Evolutionary conservation across 2,113 vertebrate species (phyloP).

Genomic region (Myanophis thanlyinensis): DNA sequence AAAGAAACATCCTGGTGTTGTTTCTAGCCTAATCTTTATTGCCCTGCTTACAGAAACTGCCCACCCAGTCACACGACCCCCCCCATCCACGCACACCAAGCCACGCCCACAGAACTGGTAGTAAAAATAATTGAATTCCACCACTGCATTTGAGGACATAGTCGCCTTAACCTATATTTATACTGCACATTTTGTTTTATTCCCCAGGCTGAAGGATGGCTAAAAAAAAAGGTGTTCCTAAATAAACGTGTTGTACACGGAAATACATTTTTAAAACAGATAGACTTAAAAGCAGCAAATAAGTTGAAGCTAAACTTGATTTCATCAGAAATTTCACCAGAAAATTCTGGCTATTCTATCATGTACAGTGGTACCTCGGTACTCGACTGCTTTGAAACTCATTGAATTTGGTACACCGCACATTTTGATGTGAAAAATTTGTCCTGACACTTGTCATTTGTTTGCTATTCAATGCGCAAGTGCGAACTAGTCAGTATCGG

Average conservation of each 20-base stretch:
- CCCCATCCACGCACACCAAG: no score
- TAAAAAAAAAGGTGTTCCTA: neutral
- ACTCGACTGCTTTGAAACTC: neutral
- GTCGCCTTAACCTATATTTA: neutral
- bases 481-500: neutral
- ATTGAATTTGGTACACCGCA: neutral
- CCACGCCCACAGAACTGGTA: no score
- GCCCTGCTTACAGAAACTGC: no score
- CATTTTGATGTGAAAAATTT: neutral
- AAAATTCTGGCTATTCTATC: neutral
- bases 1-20: no score
- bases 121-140: no score
- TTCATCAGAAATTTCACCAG: neutral
- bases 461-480: neutral
- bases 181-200: neutral
- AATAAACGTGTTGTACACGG: neutral
- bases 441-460: neutral
- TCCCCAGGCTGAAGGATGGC: neutral
- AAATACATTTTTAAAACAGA: neutral
- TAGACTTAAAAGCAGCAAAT: neutral
- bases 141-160: neutral
- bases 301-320: neutral
- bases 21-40: no score
- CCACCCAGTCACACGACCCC: no score
- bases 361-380: neutral